These are phyloP conservation scores for Forbesichthys agassizii DNA, from an alignment of 2,113 vertebrate genomes.

Conservation along the genomic window DNA sequence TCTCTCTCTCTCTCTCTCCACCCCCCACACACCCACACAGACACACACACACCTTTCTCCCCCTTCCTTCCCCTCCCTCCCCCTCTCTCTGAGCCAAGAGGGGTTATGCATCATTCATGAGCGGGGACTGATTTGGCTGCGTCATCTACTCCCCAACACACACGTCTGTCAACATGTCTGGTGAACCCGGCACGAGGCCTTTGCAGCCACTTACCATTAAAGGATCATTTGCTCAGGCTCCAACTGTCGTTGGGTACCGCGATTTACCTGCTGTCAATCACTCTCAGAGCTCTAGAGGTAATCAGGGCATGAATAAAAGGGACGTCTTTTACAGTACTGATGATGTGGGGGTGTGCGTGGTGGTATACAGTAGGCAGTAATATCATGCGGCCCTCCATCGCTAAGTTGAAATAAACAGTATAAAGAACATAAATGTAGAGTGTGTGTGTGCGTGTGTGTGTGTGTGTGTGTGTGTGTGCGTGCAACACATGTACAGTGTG, in stretches of 20 bases:
- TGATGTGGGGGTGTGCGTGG: too few relatives aligned
- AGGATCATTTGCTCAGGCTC: too few relatives aligned
- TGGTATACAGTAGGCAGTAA: not conserved
- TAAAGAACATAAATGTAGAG: not conserved
- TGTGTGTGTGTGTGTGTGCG: not conserved
- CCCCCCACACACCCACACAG: conserved; percentile 24
- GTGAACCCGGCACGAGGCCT: not conserved
- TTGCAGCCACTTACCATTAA: too few relatives aligned
- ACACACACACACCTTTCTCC: conserved; percentile 33
- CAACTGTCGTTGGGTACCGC: too few relatives aligned
- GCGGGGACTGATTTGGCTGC: conserved; percentile 63
- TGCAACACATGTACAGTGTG: too few relatives aligned
- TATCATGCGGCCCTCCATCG: not conserved
- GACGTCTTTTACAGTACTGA: too few relatives aligned
- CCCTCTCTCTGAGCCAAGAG: conserved; percentile 55
- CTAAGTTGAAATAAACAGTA: not conserved
- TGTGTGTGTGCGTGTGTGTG: not conserved
- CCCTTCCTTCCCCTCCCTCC: conserved; percentile 36
- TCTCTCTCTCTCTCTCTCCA: conserved; percentile 38
- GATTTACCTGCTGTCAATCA: too few relatives aligned
- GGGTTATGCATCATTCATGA: conserved; percentile 71
- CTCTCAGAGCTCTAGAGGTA: too few relatives aligned
- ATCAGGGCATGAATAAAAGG: too few relatives aligned
- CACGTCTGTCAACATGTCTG: conserved; percentile 53
- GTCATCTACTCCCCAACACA: conserved; percentile 49